phyloP scores from a whole-genome alignment of 2,113 vertebrate genomes.

The Phocoena phocoena region DNA sequence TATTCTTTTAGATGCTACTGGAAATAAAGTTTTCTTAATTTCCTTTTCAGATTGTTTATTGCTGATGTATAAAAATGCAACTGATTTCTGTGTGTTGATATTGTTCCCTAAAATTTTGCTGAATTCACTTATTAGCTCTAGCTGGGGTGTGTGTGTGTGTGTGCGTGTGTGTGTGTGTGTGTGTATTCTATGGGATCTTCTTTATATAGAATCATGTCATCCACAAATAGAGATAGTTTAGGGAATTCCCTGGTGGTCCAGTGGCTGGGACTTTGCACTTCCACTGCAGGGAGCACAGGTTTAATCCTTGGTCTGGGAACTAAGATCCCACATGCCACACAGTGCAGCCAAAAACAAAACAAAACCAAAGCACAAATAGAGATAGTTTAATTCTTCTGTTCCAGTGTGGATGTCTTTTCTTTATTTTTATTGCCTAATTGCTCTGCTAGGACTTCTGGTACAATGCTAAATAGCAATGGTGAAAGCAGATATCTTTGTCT shows the following conservation, averaged over 20 bases:
- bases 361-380: neutral
- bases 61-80: neutral
- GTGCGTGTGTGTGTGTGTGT: too few relatives aligned
- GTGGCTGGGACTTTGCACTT: too few relatives aligned
- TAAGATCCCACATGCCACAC: too few relatives aligned
- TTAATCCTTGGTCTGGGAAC: too few relatives aligned
- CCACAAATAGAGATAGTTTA: neutral
- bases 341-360: too few relatives aligned
- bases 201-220: neutral
- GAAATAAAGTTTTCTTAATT: neutral
- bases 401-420: neutral
- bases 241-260: too few relatives aligned
- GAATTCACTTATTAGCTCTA: neutral
- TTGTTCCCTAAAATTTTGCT: neutral
- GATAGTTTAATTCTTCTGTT: neutral
- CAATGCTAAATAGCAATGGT: neutral
- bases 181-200: neutral
- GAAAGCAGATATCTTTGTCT: neutral
- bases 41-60: neutral
- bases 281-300: too few relatives aligned
- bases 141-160: neutral
- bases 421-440: neutral
- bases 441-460: neutral
- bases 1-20: neutral
- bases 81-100: neutral